phyloP scores from a whole-genome alignment of 2,797 vertebrate species.

The Labroides dimidiatus region DNA sequence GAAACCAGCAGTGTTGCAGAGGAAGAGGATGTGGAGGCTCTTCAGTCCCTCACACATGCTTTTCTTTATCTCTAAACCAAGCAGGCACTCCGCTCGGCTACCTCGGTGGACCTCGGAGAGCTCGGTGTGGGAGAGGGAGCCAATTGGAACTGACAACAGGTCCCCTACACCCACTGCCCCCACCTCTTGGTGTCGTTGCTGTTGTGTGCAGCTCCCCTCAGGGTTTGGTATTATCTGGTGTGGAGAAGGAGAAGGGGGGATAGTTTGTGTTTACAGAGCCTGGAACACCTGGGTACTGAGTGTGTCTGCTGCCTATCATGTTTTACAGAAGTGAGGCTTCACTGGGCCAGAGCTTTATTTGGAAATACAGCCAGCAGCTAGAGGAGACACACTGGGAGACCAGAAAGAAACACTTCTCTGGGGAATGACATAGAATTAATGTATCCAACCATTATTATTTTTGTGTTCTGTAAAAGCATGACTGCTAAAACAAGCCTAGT shows the following conservation, averaged over 20 bases:
- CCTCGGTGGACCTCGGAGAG: slow-evolving; percentile 37
- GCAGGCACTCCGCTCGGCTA: slow-evolving; percentile 22
- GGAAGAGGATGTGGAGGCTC: slow-evolving; percentile 11
- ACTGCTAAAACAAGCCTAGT: background rate
- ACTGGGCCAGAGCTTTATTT: slow-evolving; percentile 2
- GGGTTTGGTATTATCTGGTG: slow-evolving; percentile 44
- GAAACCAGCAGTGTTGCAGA: slow-evolving; percentile 37
- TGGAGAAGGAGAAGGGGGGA: slow-evolving; percentile 28
- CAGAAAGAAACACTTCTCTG: background rate
- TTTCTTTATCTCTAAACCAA: slow-evolving; percentile 20
- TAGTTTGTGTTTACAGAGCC: slow-evolving; percentile 38
- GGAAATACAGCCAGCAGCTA: slow-evolving; percentile 5
- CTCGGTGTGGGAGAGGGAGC: slow-evolving; percentile 37
- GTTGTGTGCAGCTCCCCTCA: slow-evolving; percentile 43
- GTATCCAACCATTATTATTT: too few relatives aligned
- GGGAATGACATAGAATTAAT: background rate
- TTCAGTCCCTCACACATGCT: slow-evolving; percentile 1
- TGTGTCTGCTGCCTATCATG: slow-evolving; percentile 19
- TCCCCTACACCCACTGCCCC: slow-evolving; percentile 41
- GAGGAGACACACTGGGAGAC: background rate
- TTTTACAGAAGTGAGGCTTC: slow-evolving; percentile 16
- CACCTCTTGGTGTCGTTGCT: slow-evolving; percentile 28
- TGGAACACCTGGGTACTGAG: slow-evolving; percentile 29
- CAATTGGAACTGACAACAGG: slow-evolving; percentile 69
- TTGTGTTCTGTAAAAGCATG: background rate